Percentiles rank a stretch among this genome's conserved stretches.
phyloP scores from a whole-genome alignment of 2,888 invertebrate genomes.

The Herminia tarsipennalis region DNA sequence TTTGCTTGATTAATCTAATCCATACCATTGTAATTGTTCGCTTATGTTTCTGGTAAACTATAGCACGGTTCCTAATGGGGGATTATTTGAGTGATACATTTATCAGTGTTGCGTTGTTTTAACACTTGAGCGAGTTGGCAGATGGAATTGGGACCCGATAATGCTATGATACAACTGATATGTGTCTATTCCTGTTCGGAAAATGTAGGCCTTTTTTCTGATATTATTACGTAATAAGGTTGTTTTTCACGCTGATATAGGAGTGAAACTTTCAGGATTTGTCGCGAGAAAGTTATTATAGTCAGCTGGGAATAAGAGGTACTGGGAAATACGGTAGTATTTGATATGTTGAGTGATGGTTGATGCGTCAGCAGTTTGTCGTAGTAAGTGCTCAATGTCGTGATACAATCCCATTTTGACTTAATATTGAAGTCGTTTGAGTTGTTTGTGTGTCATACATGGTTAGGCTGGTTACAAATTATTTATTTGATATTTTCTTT shows the following conservation, averaged over 20 bases:
- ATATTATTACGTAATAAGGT: constrained; percentile 5
- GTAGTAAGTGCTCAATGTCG: no score
- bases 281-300: constrained; percentile 1
- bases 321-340: no score
- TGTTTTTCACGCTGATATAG: constrained; percentile 5
- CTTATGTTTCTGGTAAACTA: constrained; percentile 36
- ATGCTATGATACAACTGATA: constrained; percentile 8
- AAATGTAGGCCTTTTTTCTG: not conserved
- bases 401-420: no score
- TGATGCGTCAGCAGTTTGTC: no score
- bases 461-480: no score
- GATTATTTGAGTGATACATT: constrained; percentile 33
- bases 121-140: constrained; percentile 13
- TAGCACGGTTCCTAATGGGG: constrained; percentile 19
- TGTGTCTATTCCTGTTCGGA: constrained; percentile 7
- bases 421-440: no score
- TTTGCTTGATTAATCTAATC: constrained; percentile 75
- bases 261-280: not conserved
- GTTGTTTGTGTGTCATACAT: no score
- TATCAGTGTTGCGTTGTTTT: constrained; percentile 24
- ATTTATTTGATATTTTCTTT: no score
- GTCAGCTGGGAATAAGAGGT: no score
- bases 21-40: constrained; percentile 64
- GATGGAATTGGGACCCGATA: constrained; percentile 18
- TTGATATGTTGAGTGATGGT: no score